Evolutionary conservation across 2,888 invertebrate species (phyloP), one percentile per base, ranked within the genome.

Genomic region (Hirudinaria manillensis): DNA sequence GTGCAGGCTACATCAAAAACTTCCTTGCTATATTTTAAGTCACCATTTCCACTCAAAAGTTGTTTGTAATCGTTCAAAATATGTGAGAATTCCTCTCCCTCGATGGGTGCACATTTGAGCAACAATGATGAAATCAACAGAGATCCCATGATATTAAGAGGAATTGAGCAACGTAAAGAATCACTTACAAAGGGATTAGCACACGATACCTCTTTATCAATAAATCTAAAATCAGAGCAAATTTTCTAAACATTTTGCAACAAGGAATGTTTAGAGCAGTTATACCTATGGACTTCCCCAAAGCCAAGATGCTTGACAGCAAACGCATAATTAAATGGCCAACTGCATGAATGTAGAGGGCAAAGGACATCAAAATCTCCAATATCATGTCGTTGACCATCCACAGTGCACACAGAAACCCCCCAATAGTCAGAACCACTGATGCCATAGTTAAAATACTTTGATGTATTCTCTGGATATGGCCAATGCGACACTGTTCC

Each of bases 311-410:
- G 92, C 84, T 94, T 93, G 78, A 96, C 88, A 61, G 94, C 95
- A 85, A 98, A 93, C 2, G 93, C 95, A 85, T 98, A 98, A 76
- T 93, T 95, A 81, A 98, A 87, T 0, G 97, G 96, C 86, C 97
- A 97, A 77, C 86, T 85, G 77, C 80, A 92, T 79, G 95, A 95
- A 86, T 98, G 98, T 75, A 98, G 89, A 45, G 96, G 96, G 86
- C 97, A 96, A 73, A 95, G 94, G 71, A 92, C 89, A 67, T 90
- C 90, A 70, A 92, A 92, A 85, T 98, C 96, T 74, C 97, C 98
- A 21, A 78, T 72, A 53, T 72, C 72, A 73, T 78, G 77, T 55
- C 79, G 56, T 85, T 98, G 97, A 0, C 97, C 97, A 85, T 98
- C 97, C 78, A 95, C 92, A 0, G 96, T 96, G 84, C 97, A 97